Evolutionary conservation across 2,888 invertebrate genomes (phyloP), one percentile per base, ranked within the genome.

Genomic region (Deroplatys truncata): DNA sequence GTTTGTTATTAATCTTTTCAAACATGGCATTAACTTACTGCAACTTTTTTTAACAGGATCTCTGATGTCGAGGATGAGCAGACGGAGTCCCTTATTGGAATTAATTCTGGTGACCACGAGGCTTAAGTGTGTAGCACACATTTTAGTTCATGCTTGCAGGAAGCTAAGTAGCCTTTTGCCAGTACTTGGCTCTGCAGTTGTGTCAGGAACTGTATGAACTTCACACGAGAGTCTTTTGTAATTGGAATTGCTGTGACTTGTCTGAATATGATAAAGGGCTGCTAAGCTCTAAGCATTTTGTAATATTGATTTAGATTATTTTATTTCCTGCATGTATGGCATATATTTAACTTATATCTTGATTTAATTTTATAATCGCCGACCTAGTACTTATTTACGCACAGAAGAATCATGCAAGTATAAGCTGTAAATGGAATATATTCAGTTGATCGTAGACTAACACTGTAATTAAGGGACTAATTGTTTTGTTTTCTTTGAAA

Each of bases 31-130:
- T 43, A 43, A 43, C 43, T 43, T 43, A 43, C 0, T 8, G 9
- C 35, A 43, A 88, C 91, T 92, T 85, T 84, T 88, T 93, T 92
- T 93, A 94, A 92, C 92, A 95, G 96, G 92, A 94, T 95, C 92
- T 94, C 95, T 85, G 96, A 96, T 91, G 93, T 95, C 91, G 96
- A 96, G 92, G 94, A 95, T 89, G 96, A 96, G 92, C 96, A 96
- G 93, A 95, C 95, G 29, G 96, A 96, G 93, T 96, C 96, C 90
- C 93, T 96, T 84, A 96, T 96, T 92, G 95, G 95, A 90, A 94
- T 95, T 91, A 95, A 95, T 91, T 94, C 93, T 90, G 94, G 94
- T 91, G 95, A 95, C 91, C 95, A 95, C 92, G 95, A 95, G 93
- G 95, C 95, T 92, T 95, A 93, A 94, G 20, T 72, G 56, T 20